Conservation (phyloP, 2,888 invertebrate genomes). For the Athrips mouffetella region DNA sequence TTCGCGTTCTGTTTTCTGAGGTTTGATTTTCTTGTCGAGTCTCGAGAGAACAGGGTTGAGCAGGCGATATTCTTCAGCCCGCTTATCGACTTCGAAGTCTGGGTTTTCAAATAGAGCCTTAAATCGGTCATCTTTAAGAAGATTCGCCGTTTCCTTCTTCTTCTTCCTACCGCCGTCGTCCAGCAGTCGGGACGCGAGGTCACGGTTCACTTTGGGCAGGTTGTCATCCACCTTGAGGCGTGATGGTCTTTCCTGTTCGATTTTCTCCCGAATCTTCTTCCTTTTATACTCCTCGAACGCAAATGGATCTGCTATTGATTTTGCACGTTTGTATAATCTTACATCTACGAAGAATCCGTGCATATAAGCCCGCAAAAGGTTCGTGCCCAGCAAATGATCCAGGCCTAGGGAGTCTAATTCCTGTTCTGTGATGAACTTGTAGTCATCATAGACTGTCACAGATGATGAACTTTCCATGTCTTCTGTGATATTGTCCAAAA, state of each 20-base stretch:
- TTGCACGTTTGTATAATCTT: conserved; percentile 94
- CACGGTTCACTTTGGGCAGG: conserved; percentile 93
- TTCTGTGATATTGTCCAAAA: conserved; percentile 97
- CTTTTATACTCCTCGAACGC: conserved; percentile 95
- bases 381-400: conserved; percentile 93
- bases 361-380: conserved; percentile 96
- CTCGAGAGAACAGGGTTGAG: conserved; percentile 93
- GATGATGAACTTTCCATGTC: conserved; percentile 93
- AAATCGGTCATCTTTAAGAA: conserved; percentile 93
- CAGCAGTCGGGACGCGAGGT: conserved; percentile 91
- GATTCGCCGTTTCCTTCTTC: conserved; percentile 77
- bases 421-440: conserved; percentile 96
- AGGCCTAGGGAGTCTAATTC: conserved; percentile 94
- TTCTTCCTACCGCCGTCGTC: conserved; percentile 78
- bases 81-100: conserved; percentile 93
- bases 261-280: conserved; percentile 91
- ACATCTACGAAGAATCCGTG: conserved; percentile 98
- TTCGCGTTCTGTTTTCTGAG: conserved; percentile 74
- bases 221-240: conserved; percentile 86
- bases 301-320: conserved; percentile 93
- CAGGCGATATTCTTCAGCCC: conserved; percentile 90
- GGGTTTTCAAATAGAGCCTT: conserved; percentile 93
- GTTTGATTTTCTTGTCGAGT: conserved; percentile 84
- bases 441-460: conserved; percentile 97
- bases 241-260: conserved; percentile 90